These are phyloP conservation scores for Eurytoma adleriae DNA, from an alignment of 2,888 invertebrate genomes.

Conservation along the genomic window DNA sequence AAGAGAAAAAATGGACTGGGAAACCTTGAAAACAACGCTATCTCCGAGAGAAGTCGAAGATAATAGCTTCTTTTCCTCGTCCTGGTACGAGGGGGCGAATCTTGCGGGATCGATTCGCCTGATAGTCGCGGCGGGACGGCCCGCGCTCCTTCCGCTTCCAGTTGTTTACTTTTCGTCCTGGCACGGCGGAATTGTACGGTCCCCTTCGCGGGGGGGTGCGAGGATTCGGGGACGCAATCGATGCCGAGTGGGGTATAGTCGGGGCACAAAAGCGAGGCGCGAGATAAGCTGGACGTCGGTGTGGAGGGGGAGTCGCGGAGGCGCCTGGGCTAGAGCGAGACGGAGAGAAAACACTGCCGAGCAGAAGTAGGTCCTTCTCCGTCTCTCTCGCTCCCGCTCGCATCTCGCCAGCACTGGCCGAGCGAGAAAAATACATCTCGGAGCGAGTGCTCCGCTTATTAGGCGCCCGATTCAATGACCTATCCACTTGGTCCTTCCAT, in stretches of 20 bases:
- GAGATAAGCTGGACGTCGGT: slow-evolving; percentile 17
- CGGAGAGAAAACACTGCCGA: slow-evolving; percentile 47
- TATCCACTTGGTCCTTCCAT: neutral
- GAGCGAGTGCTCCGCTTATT: no score
- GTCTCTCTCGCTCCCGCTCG: neutral
- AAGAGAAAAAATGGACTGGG: neutral
- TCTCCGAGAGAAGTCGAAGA: neutral
- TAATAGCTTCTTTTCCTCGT: neutral
- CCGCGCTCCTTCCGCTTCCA: neutral
- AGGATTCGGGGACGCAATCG: no score
- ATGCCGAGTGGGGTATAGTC: no score
- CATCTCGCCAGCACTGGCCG: neutral
- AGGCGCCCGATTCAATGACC: no score
- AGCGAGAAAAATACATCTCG: no score
- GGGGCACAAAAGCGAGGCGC: neutral
- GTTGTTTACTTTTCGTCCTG: neutral
- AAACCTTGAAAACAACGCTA: neutral
- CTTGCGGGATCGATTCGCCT: slow-evolving; percentile 6
- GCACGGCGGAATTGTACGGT: no score
- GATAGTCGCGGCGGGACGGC: neutral
- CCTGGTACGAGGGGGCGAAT: neutral
- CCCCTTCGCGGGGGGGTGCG: no score
- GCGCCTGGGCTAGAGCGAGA: slow-evolving; percentile 32
- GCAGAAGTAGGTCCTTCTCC: slow-evolving; percentile 37
- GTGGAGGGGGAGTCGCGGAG: neutral